Evolutionary conservation across 1,140 invertebrate species (phyloP), one percentile per base, ranked within the genome.

Genomic region (Aradophagus sp.): DNA sequence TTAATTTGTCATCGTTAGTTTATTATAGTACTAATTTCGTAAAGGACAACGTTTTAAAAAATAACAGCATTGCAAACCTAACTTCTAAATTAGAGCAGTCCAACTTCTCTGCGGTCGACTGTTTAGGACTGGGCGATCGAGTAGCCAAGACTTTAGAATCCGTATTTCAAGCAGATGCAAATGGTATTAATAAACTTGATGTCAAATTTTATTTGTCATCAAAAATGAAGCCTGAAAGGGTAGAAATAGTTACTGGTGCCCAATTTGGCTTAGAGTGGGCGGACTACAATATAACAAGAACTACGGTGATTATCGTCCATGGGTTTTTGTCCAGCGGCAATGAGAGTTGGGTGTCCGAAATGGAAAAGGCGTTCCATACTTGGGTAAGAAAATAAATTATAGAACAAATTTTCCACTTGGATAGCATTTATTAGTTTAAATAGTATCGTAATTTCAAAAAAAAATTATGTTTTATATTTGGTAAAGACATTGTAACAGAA

Each of bases 191-290:
- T 4, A 68, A 63, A 0, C 26, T 84, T 14, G 72, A 86, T 7
- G 76, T 84, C 0, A 67, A 70, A 32, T 86, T 86, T 53, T 78
- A 69, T 0, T 17, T 85, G 1, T 77, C 77, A 0, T 83, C 81
- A 0, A 78, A 75, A 17, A 75, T 58, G 5, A 48, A 75, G n/a
- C 67, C 66, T 0, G 13, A 32, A 1, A 77, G 80, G 5, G 77
- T 78, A 2, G 36, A 70, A 19, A 71, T 86, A 0, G 4, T 77
- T 0, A 20, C 77, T 2, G 88, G 87, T 5, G 55, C 83, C 0
- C 87, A 89, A 34, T 89, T 89, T 50, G 87, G 87, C n/a, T 63
- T 89, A 2, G 87, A 89, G 52, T 89, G 87, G 87, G 14, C 47
- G 0, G 63, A 68, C 29, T 68, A 20, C 35, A 39, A 68, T 10